A percentile compares a stretch with the other conserved stretches of the same genome.
These are phyloP conservation scores for Epinotia ramella DNA, from an alignment of 2,888 invertebrate genomes.

Conservation along the genomic window DNA sequence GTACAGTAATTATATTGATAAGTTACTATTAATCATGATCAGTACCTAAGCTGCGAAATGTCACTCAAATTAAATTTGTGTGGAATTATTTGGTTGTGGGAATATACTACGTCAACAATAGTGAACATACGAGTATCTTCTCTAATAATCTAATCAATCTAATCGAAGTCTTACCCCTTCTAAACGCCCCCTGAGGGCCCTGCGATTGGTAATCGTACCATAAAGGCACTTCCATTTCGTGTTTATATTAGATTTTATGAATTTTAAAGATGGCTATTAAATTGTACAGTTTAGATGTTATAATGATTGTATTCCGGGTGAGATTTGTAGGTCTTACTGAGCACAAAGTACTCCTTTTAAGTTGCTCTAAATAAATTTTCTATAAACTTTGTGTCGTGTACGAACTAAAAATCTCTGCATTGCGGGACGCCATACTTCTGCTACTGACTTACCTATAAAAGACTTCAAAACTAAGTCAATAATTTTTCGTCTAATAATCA, in stretches of 20 bases:
- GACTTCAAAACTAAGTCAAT: too few species aligned
- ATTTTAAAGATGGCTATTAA: slow-evolving; percentile 30
- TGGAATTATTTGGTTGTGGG: slow-evolving; percentile 22
- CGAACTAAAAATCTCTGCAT: slow-evolving; percentile 15
- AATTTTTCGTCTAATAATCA: too few species aligned
- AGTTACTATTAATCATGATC: slow-evolving; percentile 26
- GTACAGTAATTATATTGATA: slow-evolving; percentile 28
- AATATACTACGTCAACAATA: too few species aligned
- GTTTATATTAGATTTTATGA: slow-evolving; percentile 29
- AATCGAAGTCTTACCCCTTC: too few species aligned
- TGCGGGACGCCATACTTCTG: neutral
- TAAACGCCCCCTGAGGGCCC: neutral
- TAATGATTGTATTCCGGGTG: slow-evolving; percentile 25
- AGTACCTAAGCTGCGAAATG: slow-evolving; percentile 25
- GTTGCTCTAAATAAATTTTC: neutral
- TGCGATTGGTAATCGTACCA: neutral
- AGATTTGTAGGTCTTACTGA: slow-evolving; percentile 18
- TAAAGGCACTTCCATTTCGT: slow-evolving; percentile 25
- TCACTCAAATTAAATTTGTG: slow-evolving; percentile 43
- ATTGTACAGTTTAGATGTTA: slow-evolving; percentile 29
- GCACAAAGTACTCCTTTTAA: slow-evolving; percentile 33
- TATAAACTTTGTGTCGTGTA: slow-evolving; percentile 19
- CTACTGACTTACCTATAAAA: too few species aligned
- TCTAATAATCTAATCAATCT: too few species aligned
- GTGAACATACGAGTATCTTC: too few species aligned